Evolutionary conservation across 2,888 invertebrate genomes (phyloP), one percentile per base, ranked within the genome.

Genomic region (Notocelia uddmanniana): DNA sequence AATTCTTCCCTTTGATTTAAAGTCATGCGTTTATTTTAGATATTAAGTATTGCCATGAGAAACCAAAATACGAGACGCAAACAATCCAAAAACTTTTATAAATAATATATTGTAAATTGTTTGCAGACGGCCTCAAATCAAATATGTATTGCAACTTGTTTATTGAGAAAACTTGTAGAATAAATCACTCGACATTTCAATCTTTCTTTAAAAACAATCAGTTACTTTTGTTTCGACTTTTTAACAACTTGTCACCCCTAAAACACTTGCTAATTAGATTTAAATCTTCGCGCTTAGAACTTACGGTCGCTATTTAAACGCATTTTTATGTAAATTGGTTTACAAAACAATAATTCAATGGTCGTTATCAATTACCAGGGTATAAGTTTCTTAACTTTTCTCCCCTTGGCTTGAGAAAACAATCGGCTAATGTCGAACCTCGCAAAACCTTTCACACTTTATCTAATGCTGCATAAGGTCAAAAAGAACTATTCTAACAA

Each of bases 151-250:
- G 11, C 13, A 13, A 41, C 41, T 41, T 41, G n/a, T 41, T 41
- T 41, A 41, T 41, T 15, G 23, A 54, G 54, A 54, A 58, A 19
- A 37, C 11, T 34, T 19, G n/a, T 41, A 45, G 1, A n/a, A 41
- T 62, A 62, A 62, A 18, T 48, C 13, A 45, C 23, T 48, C 18
- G 48, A 62, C 34, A 63, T 34, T 63, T 52, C 21, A 52, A 31
- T 50, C 34, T 52, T 63, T 19, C 37, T 59, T 26, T 9, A 23
- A 41, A 41, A 62, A 63, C 50, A 63, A 63, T 63, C 63, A 50
- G 63, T 63, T 19, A 21, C 34, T 63, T 48, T 62, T 48, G 31
- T 50, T 34, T 50, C 41, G 10, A 63, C 34, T 15, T 34, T 41
- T 31, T 15, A 52, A 26, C 13, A 60, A 31, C 50, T 21, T 21